A percentile compares a stretch with the other conserved stretches of the same genome.
Conservation (phyloP, 1,140 invertebrate species). For the Drosophila asahinai region DNA sequence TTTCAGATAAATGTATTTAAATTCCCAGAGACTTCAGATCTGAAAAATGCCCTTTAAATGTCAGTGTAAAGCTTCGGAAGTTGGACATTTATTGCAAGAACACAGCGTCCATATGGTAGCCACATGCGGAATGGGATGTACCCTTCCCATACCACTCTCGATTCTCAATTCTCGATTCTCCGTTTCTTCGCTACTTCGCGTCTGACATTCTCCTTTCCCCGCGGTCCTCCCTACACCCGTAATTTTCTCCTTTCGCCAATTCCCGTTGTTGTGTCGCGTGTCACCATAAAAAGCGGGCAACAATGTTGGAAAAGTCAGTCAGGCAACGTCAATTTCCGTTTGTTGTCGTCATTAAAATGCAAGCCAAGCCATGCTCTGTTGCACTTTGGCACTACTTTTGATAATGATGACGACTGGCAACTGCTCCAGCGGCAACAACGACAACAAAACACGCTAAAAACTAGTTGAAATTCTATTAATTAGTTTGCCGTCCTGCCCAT, state of each 20-base stretch:
- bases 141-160: conserved; percentile 5
- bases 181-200: not conserved
- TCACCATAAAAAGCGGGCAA: conserved; percentile 68
- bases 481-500: conserved; percentile 51
- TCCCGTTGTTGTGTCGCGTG: conserved; percentile 60
- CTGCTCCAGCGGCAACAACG: conserved; percentile 5
- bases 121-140: conserved; percentile 51
- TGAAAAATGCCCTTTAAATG: not conserved
- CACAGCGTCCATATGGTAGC: conserved; percentile 53
- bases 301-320: conserved; percentile 67
- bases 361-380: conserved; percentile 49
- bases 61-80: not conserved
- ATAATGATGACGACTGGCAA: conserved; percentile 36
- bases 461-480: conserved; percentile 62
- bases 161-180: conserved; percentile 5
- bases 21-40: accelerated
- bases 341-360: conserved; percentile 80
- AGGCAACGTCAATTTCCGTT: conserved; percentile 76
- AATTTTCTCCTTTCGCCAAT: conserved; percentile 5
- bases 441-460: conserved; percentile 6
- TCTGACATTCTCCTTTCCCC: not conserved
- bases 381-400: conserved; percentile 48
- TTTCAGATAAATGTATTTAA: too few species aligned
- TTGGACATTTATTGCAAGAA: conserved; percentile 31
- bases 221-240: too few species aligned